Base-by-base conservation (phyloP, 2,888 invertebrate genomes). In the Habrosyne pyritoides region DNA sequence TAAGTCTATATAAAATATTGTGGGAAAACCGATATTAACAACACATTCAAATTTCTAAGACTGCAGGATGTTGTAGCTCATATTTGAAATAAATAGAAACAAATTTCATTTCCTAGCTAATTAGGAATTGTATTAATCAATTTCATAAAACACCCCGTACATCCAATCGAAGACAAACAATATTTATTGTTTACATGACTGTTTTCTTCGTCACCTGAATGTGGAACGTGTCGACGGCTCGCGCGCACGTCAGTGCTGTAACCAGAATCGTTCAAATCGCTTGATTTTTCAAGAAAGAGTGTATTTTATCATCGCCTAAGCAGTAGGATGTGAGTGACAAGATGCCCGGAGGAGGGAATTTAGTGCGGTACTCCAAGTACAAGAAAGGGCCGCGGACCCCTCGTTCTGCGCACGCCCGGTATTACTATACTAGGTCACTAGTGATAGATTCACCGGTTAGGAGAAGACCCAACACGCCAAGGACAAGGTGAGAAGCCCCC, bases 121-220 rank as follows among this genome's bases (percentile, higher is more conserved):
- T 42, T 22, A 52, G 28, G 26, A 28, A 21, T 10, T 21, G 3
- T 10, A n/a, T 28, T 47, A 42, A 42, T 36, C 0, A 14, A 55
- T 42, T 55, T 58, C 57, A 54, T 59, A 66, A 65, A 75, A 69
- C 84, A 86, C 75, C 82, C 83, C 78, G 77, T 79, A 66, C 66
- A 73, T 62, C 62, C 61, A 66, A 73, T 66, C 62, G 66, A 71
- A 77, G 72, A 77, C 73, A 83, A 42, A 83, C 81, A 89, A 86
- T 83, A 84, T 83, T 50, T 82, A 87, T 88, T 90, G 91, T 90
- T 89, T 87, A 86, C 85, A 74, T 73, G 77, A 79, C 83, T 87
- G 84, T 84, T 83, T 78, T 83, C 81, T 84, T 84, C 73, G 86
- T 83, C 86, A 86, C 76, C 71, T 77, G 83, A 82, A 84, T 76